Percentiles rank a stretch among this genome's conserved stretches.
Evolutionary conservation across 2,113 vertebrate species (phyloP).

Genomic region (Ahaetulla prasina): DNA sequence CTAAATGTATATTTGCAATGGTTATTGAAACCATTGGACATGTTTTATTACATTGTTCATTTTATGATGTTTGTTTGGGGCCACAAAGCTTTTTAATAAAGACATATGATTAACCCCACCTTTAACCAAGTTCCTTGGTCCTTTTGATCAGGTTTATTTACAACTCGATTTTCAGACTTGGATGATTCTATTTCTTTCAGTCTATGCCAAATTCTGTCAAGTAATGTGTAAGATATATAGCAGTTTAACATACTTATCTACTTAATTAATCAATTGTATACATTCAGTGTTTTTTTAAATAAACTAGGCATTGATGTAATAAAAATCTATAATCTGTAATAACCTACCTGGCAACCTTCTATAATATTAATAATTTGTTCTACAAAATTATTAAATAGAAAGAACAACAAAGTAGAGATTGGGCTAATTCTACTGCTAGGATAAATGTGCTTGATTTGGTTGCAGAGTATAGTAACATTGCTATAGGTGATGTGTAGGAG

Average conservation of each 20-base stretch:
- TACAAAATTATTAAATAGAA: not conserved
- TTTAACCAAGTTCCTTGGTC: not conserved
- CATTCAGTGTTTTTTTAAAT: not conserved
- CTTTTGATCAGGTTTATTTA: not conserved
- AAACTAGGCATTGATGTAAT: not conserved
- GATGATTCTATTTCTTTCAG: not conserved
- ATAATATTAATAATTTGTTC: not conserved
- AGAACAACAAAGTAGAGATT: not conserved
- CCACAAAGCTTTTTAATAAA: not conserved
- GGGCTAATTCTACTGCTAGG: not conserved
- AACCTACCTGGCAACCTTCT: not conserved
- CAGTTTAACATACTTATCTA: not conserved
- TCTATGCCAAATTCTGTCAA: not conserved
- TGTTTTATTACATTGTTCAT: not conserved
- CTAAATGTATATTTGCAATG: not conserved
- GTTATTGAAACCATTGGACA: not conserved
- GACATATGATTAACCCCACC: not conserved
- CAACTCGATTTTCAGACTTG: not conserved
- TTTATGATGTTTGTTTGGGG: not conserved
- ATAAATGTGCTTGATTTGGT: not conserved
- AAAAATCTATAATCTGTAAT: not conserved
- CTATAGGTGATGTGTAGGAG: not conserved
- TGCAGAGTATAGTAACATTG: not conserved
- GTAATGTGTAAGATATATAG: not conserved
- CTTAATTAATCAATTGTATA: not conserved